phyloP scores from a whole-genome alignment of 2,888 invertebrate genomes.

The Clepsis dumicolana region DNA sequence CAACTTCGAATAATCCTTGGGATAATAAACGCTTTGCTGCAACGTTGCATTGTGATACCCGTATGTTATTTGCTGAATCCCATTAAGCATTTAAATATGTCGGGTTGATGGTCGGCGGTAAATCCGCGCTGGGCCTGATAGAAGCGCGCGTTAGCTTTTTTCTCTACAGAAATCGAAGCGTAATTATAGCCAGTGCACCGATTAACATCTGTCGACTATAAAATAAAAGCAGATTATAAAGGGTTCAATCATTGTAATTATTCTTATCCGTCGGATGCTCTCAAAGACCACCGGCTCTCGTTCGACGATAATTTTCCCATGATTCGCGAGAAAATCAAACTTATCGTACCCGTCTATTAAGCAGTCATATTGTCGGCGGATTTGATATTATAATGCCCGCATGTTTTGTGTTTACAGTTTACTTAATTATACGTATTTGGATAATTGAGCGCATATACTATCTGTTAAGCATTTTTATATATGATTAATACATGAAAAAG shows the following conservation, averaged over 20 bases:
- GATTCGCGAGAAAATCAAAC: slow-evolving; percentile 83
- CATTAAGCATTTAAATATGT: slow-evolving; percentile 44
- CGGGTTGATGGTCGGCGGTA: slow-evolving; percentile 49
- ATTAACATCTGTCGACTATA: slow-evolving; percentile 86
- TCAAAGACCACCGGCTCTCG: slow-evolving; percentile 72
- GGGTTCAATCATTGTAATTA: slow-evolving; percentile 86
- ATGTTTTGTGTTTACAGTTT: slow-evolving; percentile 34
- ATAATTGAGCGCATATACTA: slow-evolving; percentile 55
- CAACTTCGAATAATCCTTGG: slow-evolving; percentile 1
- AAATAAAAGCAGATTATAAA: slow-evolving; percentile 82
- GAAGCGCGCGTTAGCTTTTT: slow-evolving; percentile 71
- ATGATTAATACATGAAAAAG: neutral
- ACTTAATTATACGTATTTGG: slow-evolving; percentile 30
- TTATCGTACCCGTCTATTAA: slow-evolving; percentile 79
- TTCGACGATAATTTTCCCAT: slow-evolving; percentile 82
- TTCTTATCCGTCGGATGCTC: slow-evolving; percentile 85
- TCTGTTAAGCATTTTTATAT: slow-evolving; percentile 62
- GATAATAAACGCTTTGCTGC: slow-evolving; percentile 4
- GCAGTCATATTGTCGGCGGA: slow-evolving; percentile 73
- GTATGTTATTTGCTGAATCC: slow-evolving; percentile 17
- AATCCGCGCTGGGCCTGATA: slow-evolving; percentile 58
- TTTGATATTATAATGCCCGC: slow-evolving; percentile 46
- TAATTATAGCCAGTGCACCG: slow-evolving; percentile 81
- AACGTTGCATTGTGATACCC: slow-evolving; percentile 7
- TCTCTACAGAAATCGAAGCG: slow-evolving; percentile 79